These are phyloP conservation scores for Drosophila teissieri DNA, from an alignment of 1,140 invertebrate species.

Conservation along the genomic window DNA sequence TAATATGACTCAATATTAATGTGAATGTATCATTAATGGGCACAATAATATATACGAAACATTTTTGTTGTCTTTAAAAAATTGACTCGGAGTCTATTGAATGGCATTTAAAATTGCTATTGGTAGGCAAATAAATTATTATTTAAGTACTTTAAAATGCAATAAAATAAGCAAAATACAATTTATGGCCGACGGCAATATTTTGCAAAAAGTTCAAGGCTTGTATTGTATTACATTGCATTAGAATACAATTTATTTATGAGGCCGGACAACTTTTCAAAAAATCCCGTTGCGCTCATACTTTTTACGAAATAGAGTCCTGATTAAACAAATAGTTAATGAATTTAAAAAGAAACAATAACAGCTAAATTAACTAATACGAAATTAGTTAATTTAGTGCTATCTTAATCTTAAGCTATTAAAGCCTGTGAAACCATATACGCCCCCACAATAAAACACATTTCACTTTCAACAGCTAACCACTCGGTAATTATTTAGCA, in stretches of 20 bases:
- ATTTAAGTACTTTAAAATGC: slow-evolving; percentile 1
- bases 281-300: neutral
- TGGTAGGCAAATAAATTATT: slow-evolving; percentile 18
- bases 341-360: neutral
- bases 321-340: neutral
- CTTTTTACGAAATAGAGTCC: too few species aligned
- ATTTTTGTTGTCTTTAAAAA: neutral
- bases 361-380: neutral
- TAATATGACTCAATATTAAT: too few species aligned
- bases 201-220: slow-evolving; percentile 11
- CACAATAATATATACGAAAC: neutral
- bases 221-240: slow-evolving; percentile 8
- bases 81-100: neutral
- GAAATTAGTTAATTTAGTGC: too few species aligned
- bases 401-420: neutral
- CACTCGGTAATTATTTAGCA: slow-evolving; percentile 20
- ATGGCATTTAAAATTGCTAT: slow-evolving; percentile 10
- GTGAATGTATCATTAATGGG: too few species aligned
- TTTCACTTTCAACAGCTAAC: neutral
- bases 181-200: slow-evolving; percentile 8
- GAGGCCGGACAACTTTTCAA: neutral
- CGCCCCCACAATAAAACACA: neutral
- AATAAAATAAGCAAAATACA: slow-evolving; percentile 23
- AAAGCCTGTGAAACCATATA: neutral
- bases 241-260: slow-evolving; percentile 1